Conservation (phyloP, 2,797 vertebrate species). For the Pseudotriccus pelzelni region DNA sequence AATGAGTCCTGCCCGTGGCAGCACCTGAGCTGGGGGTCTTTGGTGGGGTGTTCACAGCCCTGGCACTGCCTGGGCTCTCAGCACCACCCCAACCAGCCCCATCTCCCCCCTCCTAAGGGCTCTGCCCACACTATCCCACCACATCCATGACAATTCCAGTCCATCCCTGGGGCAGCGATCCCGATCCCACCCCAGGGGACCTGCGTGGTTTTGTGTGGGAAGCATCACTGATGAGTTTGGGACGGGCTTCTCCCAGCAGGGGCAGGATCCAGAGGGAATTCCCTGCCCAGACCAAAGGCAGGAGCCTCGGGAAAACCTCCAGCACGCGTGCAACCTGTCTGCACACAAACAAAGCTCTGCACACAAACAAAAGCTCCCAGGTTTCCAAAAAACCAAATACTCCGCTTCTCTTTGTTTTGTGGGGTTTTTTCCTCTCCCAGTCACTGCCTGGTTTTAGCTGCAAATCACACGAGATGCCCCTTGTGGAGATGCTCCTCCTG, state of each 20-base stretch:
- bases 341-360: background rate
- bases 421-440: too few relatives aligned
- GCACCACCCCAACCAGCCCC: background rate
- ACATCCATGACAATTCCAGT: background rate
- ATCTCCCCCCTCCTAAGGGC: rapidly evolving
- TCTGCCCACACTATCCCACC: background rate
- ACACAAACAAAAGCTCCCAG: background rate
- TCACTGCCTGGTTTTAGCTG: background rate
- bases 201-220: background rate
- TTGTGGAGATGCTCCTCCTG: background rate
- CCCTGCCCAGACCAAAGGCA: background rate
- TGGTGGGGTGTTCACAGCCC: background rate
- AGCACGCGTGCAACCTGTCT: background rate
- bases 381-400: background rate
- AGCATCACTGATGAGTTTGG: background rate
- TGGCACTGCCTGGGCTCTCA: background rate
- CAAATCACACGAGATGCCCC: background rate
- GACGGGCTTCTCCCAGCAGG: background rate
- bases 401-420: too few relatives aligned
- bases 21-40: background rate
- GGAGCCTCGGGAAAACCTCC: background rate
- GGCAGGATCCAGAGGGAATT: background rate
- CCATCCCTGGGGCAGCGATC: background rate
- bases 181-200: background rate
- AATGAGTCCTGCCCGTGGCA: background rate